Evolutionary conservation across 2,113 vertebrate genomes (phyloP), one percentile per base, ranked within the genome.

Genomic region (Chamaetylas fuelleborni): DNA sequence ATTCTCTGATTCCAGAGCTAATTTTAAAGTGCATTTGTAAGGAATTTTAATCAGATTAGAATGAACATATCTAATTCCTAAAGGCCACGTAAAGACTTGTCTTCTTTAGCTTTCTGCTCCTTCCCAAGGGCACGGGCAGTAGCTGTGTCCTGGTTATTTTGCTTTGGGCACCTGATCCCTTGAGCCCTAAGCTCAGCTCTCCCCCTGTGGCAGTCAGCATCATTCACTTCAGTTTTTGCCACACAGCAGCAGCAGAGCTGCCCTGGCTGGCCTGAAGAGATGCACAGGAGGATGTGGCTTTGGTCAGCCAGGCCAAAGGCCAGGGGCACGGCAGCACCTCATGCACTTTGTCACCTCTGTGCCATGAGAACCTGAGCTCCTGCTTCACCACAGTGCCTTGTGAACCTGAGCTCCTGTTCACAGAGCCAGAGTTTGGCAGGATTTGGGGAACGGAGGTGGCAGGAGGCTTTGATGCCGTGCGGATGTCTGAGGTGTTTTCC

Each of bases 311-410:
- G 26, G 50, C 50, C 50, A 51, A 51, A 29, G 50, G 26, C 18
- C 50, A 29, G 50, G 31, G 24, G 2, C 19, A 14, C 3, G 7
- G 25, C 77, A 64, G 64, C 1, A 1, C 50, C 60, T 70, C 60
- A 0, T 2, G 1, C 26, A 5, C 34, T 29, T 26, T 9, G 1
- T n/a, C 64, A 3, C 60, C 61, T 38, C 5, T 0, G 33, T 28
- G 38, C 38, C 14, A 6, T 28, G 64, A 4, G 79, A 43, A 43
- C 23, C 40, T 12, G 22, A 80, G 67, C 79, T 56, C 24, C 51
- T 56, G 40, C 65, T 58, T n/a, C 64, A 3, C 56, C 61, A 34
- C 4, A 0, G 33, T 24, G 42, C 38, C 15, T 5, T n/a, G 67
- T 5, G 80, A 45, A 40, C 19, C 38, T 10, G 23, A 81, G 72